phyloP scores from a whole-genome alignment of 2,797 vertebrate genomes.

The Kryptopterus vitreolus region DNA sequence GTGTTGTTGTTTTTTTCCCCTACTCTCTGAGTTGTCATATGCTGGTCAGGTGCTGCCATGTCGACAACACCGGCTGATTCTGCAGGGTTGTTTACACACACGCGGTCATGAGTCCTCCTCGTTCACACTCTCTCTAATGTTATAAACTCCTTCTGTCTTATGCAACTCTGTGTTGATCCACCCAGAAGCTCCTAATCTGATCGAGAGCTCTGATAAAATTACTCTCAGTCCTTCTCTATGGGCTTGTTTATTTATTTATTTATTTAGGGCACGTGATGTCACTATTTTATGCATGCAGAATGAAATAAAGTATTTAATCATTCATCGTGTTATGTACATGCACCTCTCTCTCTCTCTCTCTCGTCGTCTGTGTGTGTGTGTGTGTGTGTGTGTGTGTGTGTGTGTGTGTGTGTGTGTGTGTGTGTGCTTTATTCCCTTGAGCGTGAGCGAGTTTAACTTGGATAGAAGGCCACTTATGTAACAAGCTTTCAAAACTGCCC shows the following conservation, averaged over 20 bases:
- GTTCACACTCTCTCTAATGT: constrained; percentile 54
- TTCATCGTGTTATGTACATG: constrained; percentile 20
- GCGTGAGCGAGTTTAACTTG: constrained; percentile 64
- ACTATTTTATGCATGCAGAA: neutral
- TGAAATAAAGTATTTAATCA: neutral
- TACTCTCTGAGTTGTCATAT: constrained; percentile 47
- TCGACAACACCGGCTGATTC: constrained; percentile 40
- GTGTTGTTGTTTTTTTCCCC: constrained; percentile 18
- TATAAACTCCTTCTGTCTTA: constrained; percentile 60
- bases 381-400: neutral
- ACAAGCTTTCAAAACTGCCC: constrained; percentile 66
- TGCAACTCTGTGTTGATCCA: constrained; percentile 60
- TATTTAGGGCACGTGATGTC: neutral
- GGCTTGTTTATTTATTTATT: neutral
- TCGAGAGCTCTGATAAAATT: constrained; percentile 34
- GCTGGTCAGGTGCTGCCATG: constrained; percentile 51
- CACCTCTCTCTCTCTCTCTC: neutral
- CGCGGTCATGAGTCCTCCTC: constrained; percentile 62
- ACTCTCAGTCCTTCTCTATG: neutral
- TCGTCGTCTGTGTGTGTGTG: neutral
- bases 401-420: constrained; percentile 7
- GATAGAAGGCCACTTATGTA: constrained; percentile 67
- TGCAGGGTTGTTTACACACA: constrained; percentile 56
- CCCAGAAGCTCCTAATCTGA: constrained; percentile 62
- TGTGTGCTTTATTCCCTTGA: constrained; percentile 11